Evolutionary conservation across 2,113 vertebrate genomes (phyloP), one percentile per base, ranked within the genome.

Genomic region (Lucifuga dentata): DNA sequence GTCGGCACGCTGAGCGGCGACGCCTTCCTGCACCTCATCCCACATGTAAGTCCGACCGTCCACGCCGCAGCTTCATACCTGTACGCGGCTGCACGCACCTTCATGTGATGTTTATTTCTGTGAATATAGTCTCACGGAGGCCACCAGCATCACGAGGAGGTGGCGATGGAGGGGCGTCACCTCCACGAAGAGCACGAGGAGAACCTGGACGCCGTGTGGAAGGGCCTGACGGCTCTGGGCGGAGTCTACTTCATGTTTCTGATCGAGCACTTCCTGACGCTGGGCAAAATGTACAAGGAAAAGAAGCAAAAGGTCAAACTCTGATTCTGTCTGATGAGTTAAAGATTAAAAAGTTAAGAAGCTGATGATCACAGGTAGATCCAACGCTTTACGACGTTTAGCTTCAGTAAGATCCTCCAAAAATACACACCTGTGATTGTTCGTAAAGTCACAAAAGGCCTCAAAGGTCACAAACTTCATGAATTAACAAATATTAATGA

Each of bases 181-280:
- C 1, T 4, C 11, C 76, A 87, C 15, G 69, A 15, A 0, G 76
- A 90, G 65, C n/a, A 9, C 0, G 68, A 62, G 4, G 93, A 94
- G 58, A 90, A 94, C 81, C 90, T 98, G 84, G 95, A 97, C 86
- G 86, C 89, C 0, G 96, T 98, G 0, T 98, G 96, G 95, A 98
- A 98, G 23, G 98, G 98, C 5, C 88, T 99, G 68, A 96, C 97
- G 1, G 96, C 95, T 0, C 92, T 99, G 57, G 91, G 94, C 2
- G 98, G 98, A 9, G 93, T 99, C 35, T 99, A 99, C 89, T 84
- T 99, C 85, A 99, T 99, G 98, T 99, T 99, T 72, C 95, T 99
- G 20, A 97, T 96, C 41, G 98, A 99, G 57, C 97, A 98, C 82
- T 94, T 98, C 68, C 94, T 99, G 65, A 99, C 96, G 5, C 94